Evolutionary conservation across 1,140 invertebrate species (phyloP), one percentile per base, ranked within the genome.

Genomic region (Hylyphantes graminicola): DNA sequence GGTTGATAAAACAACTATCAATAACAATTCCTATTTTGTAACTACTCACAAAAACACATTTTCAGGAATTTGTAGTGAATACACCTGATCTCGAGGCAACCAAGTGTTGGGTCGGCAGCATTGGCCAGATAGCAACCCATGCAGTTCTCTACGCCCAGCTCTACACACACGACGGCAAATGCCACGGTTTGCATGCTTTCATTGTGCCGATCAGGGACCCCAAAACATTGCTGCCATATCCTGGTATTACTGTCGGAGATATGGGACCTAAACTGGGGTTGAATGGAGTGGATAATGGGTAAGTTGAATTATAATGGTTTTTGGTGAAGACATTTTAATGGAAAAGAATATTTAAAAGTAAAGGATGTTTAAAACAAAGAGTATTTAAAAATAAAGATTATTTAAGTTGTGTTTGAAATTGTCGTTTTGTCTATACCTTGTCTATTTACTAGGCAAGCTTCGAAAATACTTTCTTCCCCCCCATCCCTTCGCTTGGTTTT

Each of bases 81-180:
- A 96, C 97, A 0, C 96, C 97, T 0, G 95, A 97, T 90, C 96
- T 98, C 90, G 94, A 97, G 90, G 95, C 96, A 53, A 95, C 96
- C 63, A 99, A 99, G 92, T 97, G 96, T 90, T 99, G 97, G 97
- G 92, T 94, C 87, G 96, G 96, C 87, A 95, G 95, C 90, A 91
- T 97, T 90, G 94, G 94, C 80, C 94, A 97, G 92, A 94, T 93
- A 35, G 94, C 95, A 78, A 97, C 96, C 0, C 94, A 97, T 88
- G 95, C 94, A 0, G 89, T 97, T 74, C 92, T 97, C 9, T 98
- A 96, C 91, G 97, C 97, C 7, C 95, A 98, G 90, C 91, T 98
- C 51, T 93, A 94, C 87, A 95, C 95, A 8, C 91, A 92, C 0
- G 95, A 97, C 90, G 93, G 93, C 0, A 88, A 91, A 19, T 94